phyloP scores from a whole-genome alignment of 2,113 vertebrate species.

The Geococcyx californianus region DNA sequence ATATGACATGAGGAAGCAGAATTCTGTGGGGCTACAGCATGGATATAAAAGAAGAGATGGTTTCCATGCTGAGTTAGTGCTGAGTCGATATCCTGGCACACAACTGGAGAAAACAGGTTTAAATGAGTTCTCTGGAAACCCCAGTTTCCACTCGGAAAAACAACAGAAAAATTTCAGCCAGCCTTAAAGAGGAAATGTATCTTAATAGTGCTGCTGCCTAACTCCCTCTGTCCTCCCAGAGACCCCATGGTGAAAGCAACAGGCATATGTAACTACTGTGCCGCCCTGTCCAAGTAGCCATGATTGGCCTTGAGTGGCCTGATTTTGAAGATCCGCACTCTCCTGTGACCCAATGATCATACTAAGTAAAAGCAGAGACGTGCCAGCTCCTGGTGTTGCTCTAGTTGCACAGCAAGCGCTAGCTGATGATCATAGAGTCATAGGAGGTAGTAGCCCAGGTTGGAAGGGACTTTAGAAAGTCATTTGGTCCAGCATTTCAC shows the following conservation, averaged over 20 bases:
- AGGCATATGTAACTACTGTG: not conserved
- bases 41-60: not conserved
- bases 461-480: not conserved
- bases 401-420: not conserved
- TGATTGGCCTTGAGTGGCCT: not conserved
- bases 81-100: not conserved
- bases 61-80: not conserved
- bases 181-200: not conserved
- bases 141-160: not conserved
- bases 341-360: not conserved
- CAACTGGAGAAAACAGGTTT: not conserved
- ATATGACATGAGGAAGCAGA: not conserved
- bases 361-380: not conserved
- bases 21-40: not conserved
- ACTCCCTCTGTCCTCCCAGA: not conserved
- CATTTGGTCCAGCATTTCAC: not conserved
- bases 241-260: not conserved
- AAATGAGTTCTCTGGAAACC: not conserved
- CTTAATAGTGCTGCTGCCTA: not conserved
- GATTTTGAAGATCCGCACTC: not conserved
- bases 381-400: not conserved
- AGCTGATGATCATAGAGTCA: not conserved
- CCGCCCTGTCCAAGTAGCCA: rapidly evolving
- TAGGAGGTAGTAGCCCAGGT: not conserved
- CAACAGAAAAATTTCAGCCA: not conserved